phyloP scores from a whole-genome alignment of 35 echinoderm and acorn worm species.

The Ptychodera flava region DNA sequence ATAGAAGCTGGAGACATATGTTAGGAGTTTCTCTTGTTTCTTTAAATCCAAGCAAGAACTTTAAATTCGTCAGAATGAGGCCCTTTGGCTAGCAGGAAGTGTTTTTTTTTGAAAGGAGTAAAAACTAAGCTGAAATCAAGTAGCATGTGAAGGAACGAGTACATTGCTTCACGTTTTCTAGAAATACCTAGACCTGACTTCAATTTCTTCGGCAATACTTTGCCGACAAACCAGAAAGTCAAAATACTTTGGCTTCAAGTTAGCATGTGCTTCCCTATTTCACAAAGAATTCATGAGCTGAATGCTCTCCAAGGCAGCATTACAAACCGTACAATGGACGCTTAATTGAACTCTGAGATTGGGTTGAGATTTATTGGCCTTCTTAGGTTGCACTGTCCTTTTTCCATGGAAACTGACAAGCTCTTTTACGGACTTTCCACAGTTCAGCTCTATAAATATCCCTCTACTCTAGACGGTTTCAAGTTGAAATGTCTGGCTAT shows the following conservation, averaged over 20 bases:
- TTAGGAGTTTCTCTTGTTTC: not conserved
- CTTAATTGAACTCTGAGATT: not conserved
- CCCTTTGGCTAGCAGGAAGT: too few species aligned
- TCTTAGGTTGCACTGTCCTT: not conserved
- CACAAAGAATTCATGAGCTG: not conserved
- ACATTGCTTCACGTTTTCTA: not conserved
- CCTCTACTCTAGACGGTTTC: not conserved
- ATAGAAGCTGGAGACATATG: too few species aligned
- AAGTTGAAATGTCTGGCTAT: not conserved
- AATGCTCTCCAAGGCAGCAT: not conserved
- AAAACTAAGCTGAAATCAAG: too few species aligned
- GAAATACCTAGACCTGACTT: not conserved
- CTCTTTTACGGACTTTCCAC: not conserved
- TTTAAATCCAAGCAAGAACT: not conserved
- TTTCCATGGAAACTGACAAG: not conserved
- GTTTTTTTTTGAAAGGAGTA: too few species aligned
- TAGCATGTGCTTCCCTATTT: not conserved
- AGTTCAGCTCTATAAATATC: not conserved
- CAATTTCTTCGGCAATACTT: not conserved
- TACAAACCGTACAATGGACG: not conserved
- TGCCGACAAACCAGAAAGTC: not conserved
- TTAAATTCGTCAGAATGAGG: not conserved
- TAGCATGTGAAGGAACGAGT: not conserved
- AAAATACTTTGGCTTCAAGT: not conserved
- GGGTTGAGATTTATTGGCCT: not conserved